Evolutionary conservation across 2,113 vertebrate species (phyloP).

Genomic region (Etheostoma cragini): DNA sequence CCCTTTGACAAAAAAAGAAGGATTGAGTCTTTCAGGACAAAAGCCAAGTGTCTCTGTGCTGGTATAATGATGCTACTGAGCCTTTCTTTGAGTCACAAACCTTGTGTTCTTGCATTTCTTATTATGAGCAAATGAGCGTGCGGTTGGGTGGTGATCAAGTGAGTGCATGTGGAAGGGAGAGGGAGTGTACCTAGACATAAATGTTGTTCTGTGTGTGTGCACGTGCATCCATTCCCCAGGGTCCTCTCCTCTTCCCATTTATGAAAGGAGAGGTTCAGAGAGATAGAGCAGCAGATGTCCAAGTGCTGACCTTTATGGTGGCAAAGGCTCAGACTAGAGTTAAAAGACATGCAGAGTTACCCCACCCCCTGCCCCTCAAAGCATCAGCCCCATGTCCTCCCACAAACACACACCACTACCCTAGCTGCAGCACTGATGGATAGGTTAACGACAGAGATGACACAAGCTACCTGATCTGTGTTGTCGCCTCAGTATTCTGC

Average conservation of each 20-base stretch:
- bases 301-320: constrained; percentile 81
- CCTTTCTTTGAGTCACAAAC: constrained; percentile 62
- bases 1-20: constrained; percentile 18
- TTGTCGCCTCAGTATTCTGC: constrained; percentile 48
- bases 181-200: constrained; percentile 28
- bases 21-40: constrained; percentile 57
- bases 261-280: constrained; percentile 80
- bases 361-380: constrained; percentile 34
- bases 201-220: constrained; percentile 44
- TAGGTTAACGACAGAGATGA: constrained; percentile 55
- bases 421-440: constrained; percentile 30
- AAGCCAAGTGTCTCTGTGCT: constrained; percentile 57
- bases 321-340: constrained; percentile 69
- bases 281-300: constrained; percentile 81
- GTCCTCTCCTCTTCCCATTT: constrained; percentile 81
- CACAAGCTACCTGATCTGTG: constrained; percentile 59
- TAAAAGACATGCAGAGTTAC: constrained; percentile 68
- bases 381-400: constrained; percentile 9
- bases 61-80: constrained; percentile 66
- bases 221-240: constrained; percentile 63
- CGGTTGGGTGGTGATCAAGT: constrained; percentile 40
- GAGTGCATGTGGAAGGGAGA: constrained; percentile 3
- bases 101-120: constrained; percentile 48
- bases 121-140: constrained; percentile 31
- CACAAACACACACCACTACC: constrained; percentile 15